Evolutionary conservation across 2,113 vertebrate genomes (phyloP).

Genomic region (Pyrgilauda ruficollis): DNA sequence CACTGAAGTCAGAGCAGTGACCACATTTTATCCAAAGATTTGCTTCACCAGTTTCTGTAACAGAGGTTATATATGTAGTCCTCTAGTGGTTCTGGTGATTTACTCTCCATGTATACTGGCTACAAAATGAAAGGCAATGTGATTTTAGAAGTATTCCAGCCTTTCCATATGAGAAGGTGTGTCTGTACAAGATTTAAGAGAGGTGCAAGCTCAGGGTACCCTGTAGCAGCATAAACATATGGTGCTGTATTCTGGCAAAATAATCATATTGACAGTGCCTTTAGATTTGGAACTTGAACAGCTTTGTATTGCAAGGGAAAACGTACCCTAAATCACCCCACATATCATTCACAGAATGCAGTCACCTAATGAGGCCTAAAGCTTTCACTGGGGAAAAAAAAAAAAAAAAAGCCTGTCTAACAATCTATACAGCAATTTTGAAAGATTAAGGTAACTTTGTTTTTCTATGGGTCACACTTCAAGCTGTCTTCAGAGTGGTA

Average conservation of each 20-base stretch:
- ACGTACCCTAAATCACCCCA: background rate
- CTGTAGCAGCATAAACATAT: background rate
- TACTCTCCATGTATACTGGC: background rate
- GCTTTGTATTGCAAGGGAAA: background rate
- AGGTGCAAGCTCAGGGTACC: background rate
- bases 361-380: background rate
- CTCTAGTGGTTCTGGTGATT: background rate
- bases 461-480: background rate
- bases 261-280: background rate
- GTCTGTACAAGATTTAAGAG: background rate
- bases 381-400: accelerated
- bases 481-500: background rate
- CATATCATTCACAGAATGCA: background rate
- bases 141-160: background rate
- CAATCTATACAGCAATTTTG: background rate
- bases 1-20: background rate
- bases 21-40: background rate
- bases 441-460: background rate
- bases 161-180: background rate
- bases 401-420: background rate
- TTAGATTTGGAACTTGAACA: background rate
- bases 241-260: background rate
- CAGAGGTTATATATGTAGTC: background rate
- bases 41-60: background rate
- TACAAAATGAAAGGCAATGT: background rate